Evolutionary conservation across 2,888 invertebrate species (phyloP), one percentile per base, ranked within the genome.

Genomic region (Cosmia trapezina): DNA sequence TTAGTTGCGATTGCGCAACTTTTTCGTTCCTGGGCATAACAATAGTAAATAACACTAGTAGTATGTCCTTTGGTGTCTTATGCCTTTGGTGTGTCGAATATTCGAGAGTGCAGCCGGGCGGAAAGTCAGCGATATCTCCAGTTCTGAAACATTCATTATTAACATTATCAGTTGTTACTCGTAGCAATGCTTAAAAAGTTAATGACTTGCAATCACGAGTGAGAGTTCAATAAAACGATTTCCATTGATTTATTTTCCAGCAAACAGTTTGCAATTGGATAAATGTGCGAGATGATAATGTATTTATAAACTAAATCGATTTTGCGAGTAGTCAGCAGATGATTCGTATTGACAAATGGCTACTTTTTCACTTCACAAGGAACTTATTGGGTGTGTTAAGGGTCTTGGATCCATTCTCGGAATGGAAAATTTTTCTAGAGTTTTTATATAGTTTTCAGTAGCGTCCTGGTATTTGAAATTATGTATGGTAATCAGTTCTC

Each of bases 71-170:
- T 61, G n/a, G n/a, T n/a, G n/a, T n/a, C n/a, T n/a, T n/a, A n/a
- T n/a, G n/a, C n/a, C n/a, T n/a, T n/a, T n/a, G 81, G 78, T 70
- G 54, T 37, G 61, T 78, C 81, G 82, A 60, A 56, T 66, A 56
- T 61, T 74, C 63, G 76, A 60, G 74, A 68, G 57, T 14, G 71
- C 68, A 63, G 65, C 75, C 68, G 28, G 69, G 63, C 37, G 63
- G 66, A 53, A 17, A 66, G 82, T 82, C 81, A 82, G 75, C 76
- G 73, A 81, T 83, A 71, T 78, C 74, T 73, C 74, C 78, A 37
- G 37, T 57, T n/a, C 84, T 84, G 84, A 17, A 84, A 84, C 79
- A 83, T 71, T 71, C 28, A 72, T 73, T 70, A 70, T 60, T 59
- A 28, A 57, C 67, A 56, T 78, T 76, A 81, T 79, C 66, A 79